phyloP scores from a whole-genome alignment of 2,797 vertebrate genomes.

The Sebastes vulpes region DNA sequence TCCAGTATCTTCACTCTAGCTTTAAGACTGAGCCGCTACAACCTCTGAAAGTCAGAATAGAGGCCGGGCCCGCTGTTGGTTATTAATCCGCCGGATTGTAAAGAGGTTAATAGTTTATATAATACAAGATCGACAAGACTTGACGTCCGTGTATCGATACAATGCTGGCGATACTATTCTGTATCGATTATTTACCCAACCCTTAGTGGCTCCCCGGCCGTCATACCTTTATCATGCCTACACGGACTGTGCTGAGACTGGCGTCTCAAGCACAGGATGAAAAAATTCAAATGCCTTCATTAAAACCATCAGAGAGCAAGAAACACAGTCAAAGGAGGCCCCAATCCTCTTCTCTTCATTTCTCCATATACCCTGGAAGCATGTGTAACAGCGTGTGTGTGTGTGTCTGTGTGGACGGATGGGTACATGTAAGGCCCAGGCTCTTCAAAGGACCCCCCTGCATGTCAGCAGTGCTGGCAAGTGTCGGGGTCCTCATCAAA shows the following conservation, averaged over 20 bases:
- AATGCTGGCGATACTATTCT: too few relatives aligned
- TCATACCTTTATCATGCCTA: neutral
- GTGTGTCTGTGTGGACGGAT: slow-evolving; percentile 13
- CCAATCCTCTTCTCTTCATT: slow-evolving; percentile 20
- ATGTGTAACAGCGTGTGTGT: slow-evolving; percentile 9
- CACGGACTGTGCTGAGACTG: neutral
- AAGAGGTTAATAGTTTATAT: too few relatives aligned
- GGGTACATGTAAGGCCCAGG: slow-evolving; percentile 52
- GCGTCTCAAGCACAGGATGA: slow-evolving; percentile 39
- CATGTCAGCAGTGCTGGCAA: slow-evolving; percentile 73
- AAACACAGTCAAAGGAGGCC: slow-evolving; percentile 39
- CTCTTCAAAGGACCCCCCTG: slow-evolving; percentile 70
- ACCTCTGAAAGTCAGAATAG: too few relatives aligned
- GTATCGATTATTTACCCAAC: too few relatives aligned
- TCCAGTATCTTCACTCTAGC: too few relatives aligned
- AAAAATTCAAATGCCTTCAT: slow-evolving; percentile 83
- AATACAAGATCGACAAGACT: too few relatives aligned
- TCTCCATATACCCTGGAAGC: slow-evolving; percentile 51
- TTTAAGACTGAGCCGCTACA: too few relatives aligned
- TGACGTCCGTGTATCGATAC: too few relatives aligned
- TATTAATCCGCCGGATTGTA: too few relatives aligned
- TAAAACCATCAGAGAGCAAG: slow-evolving; percentile 70
- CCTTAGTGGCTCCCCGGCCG: neutral
- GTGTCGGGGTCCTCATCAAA: slow-evolving; percentile 83
- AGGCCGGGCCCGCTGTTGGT: too few relatives aligned